These are phyloP conservation scores for Odobenus rosmarus DNA, from an alignment of 2,113 vertebrate genomes.

Conservation along the genomic window DNA sequence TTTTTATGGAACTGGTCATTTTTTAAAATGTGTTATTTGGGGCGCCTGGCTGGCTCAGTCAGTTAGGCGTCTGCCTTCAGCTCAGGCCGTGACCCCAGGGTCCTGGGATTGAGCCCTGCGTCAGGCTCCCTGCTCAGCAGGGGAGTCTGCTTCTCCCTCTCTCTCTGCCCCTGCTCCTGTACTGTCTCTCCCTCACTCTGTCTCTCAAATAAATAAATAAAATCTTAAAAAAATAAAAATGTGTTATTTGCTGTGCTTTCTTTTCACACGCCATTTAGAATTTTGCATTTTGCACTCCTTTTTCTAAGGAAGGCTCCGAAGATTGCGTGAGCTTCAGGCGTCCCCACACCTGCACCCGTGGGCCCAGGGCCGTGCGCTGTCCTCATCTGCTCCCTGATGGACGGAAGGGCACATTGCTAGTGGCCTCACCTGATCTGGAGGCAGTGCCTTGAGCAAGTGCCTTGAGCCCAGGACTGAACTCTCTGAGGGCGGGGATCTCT, in stretches of 20 bases:
- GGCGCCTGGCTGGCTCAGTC: no score
- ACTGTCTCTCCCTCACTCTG: no score
- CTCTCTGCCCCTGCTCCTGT: no score
- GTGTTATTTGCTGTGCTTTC: neutral
- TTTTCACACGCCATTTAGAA: neutral
- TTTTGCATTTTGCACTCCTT: neutral
- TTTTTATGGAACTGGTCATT: neutral
- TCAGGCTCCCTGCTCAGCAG: no score
- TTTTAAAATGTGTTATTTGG: no score
- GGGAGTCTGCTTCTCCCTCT: no score
- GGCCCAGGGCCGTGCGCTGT: accelerated
- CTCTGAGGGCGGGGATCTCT: neutral
- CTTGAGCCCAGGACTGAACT: neutral
- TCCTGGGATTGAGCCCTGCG: no score
- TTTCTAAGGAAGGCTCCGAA: neutral
- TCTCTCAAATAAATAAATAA: no score
- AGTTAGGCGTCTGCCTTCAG: no score
- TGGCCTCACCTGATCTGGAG: neutral
- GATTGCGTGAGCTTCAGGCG: neutral
- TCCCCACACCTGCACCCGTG: neutral
- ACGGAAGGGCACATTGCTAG: neutral
- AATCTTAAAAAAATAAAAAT: no score
- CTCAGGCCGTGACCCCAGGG: no score
- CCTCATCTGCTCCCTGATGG: neutral
- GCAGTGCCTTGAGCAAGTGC: neutral